A percentile compares a stretch with the other conserved stretches of the same genome.
Evolutionary conservation across 2,888 invertebrate species (phyloP).

Genomic region (Napeogenes inachia): DNA sequence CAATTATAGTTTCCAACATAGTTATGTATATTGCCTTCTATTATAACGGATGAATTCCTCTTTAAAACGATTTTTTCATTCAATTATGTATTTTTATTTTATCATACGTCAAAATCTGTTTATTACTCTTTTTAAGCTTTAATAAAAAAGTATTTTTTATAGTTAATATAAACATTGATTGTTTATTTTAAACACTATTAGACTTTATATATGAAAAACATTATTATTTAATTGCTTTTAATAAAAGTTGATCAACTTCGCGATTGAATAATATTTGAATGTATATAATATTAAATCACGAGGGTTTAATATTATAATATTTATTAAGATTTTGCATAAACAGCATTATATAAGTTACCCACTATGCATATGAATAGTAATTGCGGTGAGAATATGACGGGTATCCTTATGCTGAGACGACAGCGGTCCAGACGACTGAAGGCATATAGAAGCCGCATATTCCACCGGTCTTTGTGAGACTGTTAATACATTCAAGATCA

Average conservation of each 20-base stretch:
- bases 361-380: conserved; percentile 61
- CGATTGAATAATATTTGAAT: not conserved
- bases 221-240: no score
- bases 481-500: conserved; percentile 61
- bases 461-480: conserved; percentile 64
- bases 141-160: no score
- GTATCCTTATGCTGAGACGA: conserved; percentile 57
- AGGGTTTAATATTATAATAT: conserved; percentile 58
- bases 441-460: conserved; percentile 59
- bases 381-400: conserved; percentile 59
- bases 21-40: conserved; percentile 2
- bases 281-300: not conserved
- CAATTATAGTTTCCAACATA: conserved; percentile 6
- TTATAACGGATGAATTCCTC: conserved; percentile 1
- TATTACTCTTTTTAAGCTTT: not conserved
- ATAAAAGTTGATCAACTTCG: not conserved
- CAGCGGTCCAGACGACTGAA: conserved; percentile 62
- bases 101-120: not conserved
- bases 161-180: no score
- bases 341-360: conserved; percentile 66
- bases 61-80: not conserved
- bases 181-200: no score
- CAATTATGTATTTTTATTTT: not conserved
- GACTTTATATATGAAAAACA: no score
- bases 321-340: conserved; percentile 53